These are phyloP conservation scores for Aplysia californica DNA, from an alignment of 1,140 invertebrate species.

Conservation along the genomic window DNA sequence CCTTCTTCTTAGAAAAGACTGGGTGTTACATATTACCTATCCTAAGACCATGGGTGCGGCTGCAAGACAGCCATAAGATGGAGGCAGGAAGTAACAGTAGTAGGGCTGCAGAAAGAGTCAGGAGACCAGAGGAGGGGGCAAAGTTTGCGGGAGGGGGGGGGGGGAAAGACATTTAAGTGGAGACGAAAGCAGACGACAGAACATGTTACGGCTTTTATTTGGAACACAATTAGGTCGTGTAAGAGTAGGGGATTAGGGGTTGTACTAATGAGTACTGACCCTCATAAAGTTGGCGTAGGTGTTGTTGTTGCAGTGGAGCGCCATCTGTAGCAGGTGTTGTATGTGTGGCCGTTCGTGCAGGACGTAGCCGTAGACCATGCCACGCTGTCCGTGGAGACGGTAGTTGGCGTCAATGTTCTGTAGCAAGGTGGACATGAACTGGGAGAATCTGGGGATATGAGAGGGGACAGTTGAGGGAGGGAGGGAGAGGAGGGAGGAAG, in stretches of 20 bases:
- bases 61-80: background rate
- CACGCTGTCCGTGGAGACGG: background rate
- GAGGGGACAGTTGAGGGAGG: too few relatives aligned
- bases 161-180: background rate
- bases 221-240: background rate
- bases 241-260: background rate
- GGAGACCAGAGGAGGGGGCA: too few relatives aligned
- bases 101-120: too few relatives aligned
- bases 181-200: background rate
- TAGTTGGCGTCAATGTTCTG: background rate
- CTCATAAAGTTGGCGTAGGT: slow-evolving; percentile 9
- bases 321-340: background rate
- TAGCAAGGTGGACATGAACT: slow-evolving; percentile 1
- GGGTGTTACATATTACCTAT: too few relatives aligned
- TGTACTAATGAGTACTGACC: background rate
- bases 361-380: background rate
- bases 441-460: too few relatives aligned
- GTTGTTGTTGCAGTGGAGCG: slow-evolving; percentile 8
- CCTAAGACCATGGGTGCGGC: too few relatives aligned
- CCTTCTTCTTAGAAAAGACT: too few relatives aligned
- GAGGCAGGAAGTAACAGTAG: too few relatives aligned
- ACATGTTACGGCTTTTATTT: background rate
- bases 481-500: too few relatives aligned
- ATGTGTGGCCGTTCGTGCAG: slow-evolving; percentile 12
- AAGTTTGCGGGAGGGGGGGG: background rate